Base-by-base conservation (phyloP, 1,140 invertebrate genomes). In the Philopotamus ludificatus region DNA sequence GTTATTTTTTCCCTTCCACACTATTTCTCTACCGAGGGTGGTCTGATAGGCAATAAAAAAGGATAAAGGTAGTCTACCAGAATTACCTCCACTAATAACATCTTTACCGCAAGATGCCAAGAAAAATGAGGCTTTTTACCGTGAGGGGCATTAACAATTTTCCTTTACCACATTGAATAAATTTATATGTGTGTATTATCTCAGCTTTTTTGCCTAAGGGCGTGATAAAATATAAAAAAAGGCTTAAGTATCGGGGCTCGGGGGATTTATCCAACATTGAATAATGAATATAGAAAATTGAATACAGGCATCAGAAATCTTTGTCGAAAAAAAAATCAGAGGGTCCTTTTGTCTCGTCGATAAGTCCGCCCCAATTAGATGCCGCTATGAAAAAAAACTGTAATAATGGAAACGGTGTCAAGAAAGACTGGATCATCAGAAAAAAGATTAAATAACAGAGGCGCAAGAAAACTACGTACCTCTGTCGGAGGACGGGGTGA, bases 341-440 rank as follows among this genome's bases (percentile, higher is more conserved):
- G 55, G 39, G 39, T 57, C 18, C 53, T 21, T 57, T 58, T 58
- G 18, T 58, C 2, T n/a, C 21, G 22, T 22, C 28, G 22, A 47
- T 60, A 23, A 57, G 57, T 47, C 22, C 44, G 20, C 21, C 34
- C 51, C 62, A 63, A 63, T 63, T 63, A 63, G 47, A n/a, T n/a
- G n/a, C n/a, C n/a, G n/a, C n/a, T n/a, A n/a, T n/a, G n/a, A 23
- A 39, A 21, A 42, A 60, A 60, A 60, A 60, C 28, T 60, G 22
- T 60, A 60, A 60, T 60, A 39, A 60, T 25, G 9, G 22, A 42
- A 22, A 26, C 3, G 23, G 42, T 41, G 62, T 63, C 62, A 63
- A 65, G 57, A 57, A 65, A 65, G 22, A 50, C 44, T 50, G 26
- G 54, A 49, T 65, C 63, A 65, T 65, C 57, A 45, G 53, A 65